Evolutionary conservation across 2,888 invertebrate genomes (phyloP).

Genomic region (Chirona hameri): DNA sequence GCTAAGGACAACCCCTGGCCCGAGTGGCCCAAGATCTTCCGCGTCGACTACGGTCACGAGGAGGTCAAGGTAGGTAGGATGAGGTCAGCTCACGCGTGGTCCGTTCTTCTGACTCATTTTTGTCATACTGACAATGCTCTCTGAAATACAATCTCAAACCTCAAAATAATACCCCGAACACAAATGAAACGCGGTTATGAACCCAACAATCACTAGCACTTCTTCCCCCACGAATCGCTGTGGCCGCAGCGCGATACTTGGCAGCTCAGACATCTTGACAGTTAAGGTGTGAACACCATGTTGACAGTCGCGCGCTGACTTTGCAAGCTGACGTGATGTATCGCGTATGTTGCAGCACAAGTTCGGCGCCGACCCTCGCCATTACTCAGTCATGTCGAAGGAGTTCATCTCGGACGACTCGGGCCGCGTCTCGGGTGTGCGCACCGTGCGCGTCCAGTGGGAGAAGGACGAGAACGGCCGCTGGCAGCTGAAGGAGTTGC

Average conservation of each 20-base stretch:
- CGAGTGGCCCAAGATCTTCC: slow-evolving; percentile 92
- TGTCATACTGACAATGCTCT: too few species aligned
- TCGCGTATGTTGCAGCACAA: slow-evolving; percentile 48
- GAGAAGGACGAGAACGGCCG: slow-evolving; percentile 79
- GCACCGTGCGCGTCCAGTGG: slow-evolving; percentile 89
- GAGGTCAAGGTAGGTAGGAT: slow-evolving; percentile 74
- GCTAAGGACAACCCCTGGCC: slow-evolving; percentile 96
- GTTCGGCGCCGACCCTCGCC: slow-evolving; percentile 86
- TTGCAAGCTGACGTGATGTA: neutral
- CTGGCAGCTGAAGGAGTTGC: slow-evolving; percentile 88
- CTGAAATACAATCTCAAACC: too few species aligned
- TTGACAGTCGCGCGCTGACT: too few species aligned
- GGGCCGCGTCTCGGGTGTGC: slow-evolving; percentile 86
- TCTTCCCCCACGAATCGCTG: too few species aligned
- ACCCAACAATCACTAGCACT: too few species aligned
- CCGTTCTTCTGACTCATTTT: too few species aligned
- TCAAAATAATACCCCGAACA: too few species aligned
- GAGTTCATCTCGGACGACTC: slow-evolving; percentile 82
- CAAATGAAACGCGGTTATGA: too few species aligned
- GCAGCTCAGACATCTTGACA: too few species aligned
- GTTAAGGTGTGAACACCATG: too few species aligned
- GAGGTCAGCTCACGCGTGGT: neutral
- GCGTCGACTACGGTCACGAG: slow-evolving; percentile 95
- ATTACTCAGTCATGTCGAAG: slow-evolving; percentile 65
- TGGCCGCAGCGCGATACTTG: too few species aligned